phyloP scores from a whole-genome alignment of 2,888 invertebrate species.

The Troides aeacus region DNA sequence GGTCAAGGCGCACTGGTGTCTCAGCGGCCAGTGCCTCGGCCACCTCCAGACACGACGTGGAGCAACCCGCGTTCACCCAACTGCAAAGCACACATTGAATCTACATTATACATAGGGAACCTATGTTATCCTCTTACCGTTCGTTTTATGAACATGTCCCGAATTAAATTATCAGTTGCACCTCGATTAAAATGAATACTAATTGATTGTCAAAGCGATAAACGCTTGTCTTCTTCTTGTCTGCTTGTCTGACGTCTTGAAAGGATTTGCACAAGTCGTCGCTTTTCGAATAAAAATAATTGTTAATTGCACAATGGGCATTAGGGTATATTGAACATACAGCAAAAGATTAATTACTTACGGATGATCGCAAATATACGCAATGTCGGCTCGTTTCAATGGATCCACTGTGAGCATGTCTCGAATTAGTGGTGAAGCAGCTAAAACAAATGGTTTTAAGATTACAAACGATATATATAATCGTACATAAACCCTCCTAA shows the following conservation, averaged over 20 bases:
- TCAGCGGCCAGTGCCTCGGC: slow-evolving; percentile 94
- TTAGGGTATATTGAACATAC: too few species aligned
- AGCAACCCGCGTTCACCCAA: slow-evolving; percentile 95
- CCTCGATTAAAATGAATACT: too few species aligned
- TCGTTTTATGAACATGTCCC: too few species aligned
- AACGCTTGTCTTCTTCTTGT: too few species aligned
- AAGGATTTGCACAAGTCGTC: too few species aligned
- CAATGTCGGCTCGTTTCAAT: slow-evolving; percentile 92
- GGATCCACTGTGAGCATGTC: slow-evolving; percentile 97
- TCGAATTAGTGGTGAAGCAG: slow-evolving; percentile 95
- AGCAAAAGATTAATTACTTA: slow-evolving; percentile 47
- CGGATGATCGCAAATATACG: slow-evolving; percentile 96
- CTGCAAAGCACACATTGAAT: slow-evolving; percentile 41
- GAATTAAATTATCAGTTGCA: too few species aligned
- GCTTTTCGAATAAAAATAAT: too few species aligned
- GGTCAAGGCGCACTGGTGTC: slow-evolving; percentile 93
- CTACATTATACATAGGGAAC: not conserved
- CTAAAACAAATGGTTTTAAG: slow-evolving; percentile 70
- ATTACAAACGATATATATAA: not conserved
- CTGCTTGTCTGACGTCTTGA: too few species aligned
- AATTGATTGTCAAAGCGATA: too few species aligned
- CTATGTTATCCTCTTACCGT: not conserved
- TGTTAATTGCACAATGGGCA: too few species aligned
- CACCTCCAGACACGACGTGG: slow-evolving; percentile 89
- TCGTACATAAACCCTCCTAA: not conserved